Evolutionary conservation across 2,797 vertebrate genomes (phyloP), one percentile per base, ranked within the genome.

Genomic region (Trematomus bernacchii): DNA sequence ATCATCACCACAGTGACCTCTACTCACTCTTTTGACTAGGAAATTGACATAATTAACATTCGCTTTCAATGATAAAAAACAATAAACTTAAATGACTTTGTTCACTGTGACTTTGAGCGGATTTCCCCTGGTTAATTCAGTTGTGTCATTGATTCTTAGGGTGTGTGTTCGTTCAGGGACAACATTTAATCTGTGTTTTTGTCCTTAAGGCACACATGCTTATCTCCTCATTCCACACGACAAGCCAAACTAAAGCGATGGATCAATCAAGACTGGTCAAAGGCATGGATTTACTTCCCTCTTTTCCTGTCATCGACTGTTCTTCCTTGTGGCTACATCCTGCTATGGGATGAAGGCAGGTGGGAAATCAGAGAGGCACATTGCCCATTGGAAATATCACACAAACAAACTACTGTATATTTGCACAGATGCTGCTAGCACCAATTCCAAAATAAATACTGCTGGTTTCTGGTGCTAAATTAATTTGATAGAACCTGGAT

Each of bases 151-250:
- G 40, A 65, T 65, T 64, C 33, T 57, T 18, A 43, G 19, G 37
- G 27, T 27, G 42, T 43, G 42, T 37, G 33, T 40, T 40, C 3
- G 0, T 64, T 57, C 43, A 48, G 50, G 65, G 51, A 54, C 51
- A n/a, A 23, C 11, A 3, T 54, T 76, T 69, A 62, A 50, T 57
- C 66, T 23, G 43, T 33, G 43, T 43, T 69, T 16, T 59, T 55
- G 71, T 71, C 78, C 73, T 80, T 65, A 68, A 63, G 78, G 60
- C 62, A 13, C 33, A 37, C 16, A 53, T 18, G 16, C 72, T 72
- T 74, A 85, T 77, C 71, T 76, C 60, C 27, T 57, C 14, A 33
- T 55, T 59, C 65, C 65, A 73, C 53, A 71, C 55, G 78, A 61
- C 68, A 80, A 47, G 64, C 70, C 67, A 60, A 63, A 47, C 53